These are phyloP conservation scores for Todiramphus chloris DNA, from an alignment of 2,113 vertebrate species.

Conservation along the genomic window DNA sequence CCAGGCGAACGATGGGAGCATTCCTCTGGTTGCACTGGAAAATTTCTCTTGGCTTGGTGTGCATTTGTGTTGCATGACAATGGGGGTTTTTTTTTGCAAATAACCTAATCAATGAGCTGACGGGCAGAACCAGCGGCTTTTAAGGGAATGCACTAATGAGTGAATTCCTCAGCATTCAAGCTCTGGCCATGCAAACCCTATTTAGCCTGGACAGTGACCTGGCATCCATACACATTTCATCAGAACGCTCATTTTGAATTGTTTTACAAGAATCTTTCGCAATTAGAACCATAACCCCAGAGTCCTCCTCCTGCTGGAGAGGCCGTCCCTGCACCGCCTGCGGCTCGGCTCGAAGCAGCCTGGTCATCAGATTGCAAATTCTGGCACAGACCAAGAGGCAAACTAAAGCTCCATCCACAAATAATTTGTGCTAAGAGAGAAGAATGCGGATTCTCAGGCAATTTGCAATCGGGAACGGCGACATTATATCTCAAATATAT, in stretches of 20 bases:
- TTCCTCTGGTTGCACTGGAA: slow-evolving; percentile 2
- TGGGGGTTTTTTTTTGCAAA: background rate
- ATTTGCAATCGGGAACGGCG: background rate
- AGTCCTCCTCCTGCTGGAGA: background rate
- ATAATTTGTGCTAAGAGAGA: background rate
- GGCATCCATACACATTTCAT: slow-evolving; percentile 6
- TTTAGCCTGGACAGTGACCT: slow-evolving; percentile 34
- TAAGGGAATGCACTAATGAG: slow-evolving; percentile 26
- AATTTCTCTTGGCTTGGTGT: background rate
- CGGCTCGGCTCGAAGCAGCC: background rate
- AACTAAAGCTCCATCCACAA: background rate
- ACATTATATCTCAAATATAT: background rate
- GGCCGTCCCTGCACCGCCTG: background rate
- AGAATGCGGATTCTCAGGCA: background rate
- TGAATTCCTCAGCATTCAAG: slow-evolving; percentile 6
- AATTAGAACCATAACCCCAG: slow-evolving; percentile 6
- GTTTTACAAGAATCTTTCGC: slow-evolving; percentile 50
- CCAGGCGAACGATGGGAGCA: background rate
- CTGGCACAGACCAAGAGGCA: background rate
- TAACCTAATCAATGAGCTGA: slow-evolving; percentile 8
- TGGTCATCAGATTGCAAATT: slow-evolving; percentile 16
- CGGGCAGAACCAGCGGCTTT: background rate
- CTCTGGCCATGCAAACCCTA: background rate
- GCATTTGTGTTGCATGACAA: background rate
- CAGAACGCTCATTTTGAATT: background rate